Percentiles rank a stretch among this genome's conserved stretches.
Evolutionary conservation across 2,113 vertebrate genomes (phyloP).

Genomic region (Phyllopteryx taeniolatus): DNA sequence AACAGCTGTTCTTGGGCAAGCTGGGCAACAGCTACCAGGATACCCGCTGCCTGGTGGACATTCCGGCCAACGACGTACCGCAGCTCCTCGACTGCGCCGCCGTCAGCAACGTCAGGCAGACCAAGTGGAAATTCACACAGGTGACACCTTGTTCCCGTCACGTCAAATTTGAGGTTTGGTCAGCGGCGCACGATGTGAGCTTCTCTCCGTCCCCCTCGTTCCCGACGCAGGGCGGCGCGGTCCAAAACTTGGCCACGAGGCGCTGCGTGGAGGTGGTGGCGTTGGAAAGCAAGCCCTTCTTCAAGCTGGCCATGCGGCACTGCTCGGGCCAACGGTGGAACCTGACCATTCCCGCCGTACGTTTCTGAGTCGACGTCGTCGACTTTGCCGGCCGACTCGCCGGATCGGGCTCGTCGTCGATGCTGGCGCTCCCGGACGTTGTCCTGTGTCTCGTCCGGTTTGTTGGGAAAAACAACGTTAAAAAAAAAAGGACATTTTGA

Average conservation of each 20-base stretch:
- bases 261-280: constrained; percentile 88
- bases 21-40: constrained; percentile 88
- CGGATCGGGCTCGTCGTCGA: no score
- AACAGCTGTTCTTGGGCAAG: constrained; percentile 85
- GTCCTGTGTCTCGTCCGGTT: no score
- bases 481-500: no score
- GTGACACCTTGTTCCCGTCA: constrained; percentile 53
- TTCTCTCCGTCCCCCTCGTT: neutral
- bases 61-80: constrained; percentile 78
- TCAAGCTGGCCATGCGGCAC: constrained; percentile 85
- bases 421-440: no score
- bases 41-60: constrained; percentile 90
- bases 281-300: constrained; percentile 78
- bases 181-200: neutral
- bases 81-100: constrained; percentile 91
- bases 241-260: constrained; percentile 87
- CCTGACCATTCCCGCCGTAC: constrained; percentile 45
- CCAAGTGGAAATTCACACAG: constrained; percentile 92
- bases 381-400: no score
- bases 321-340: constrained; percentile 93
- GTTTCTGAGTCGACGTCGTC: neutral
- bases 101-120: constrained; percentile 81
- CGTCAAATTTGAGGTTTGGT: no score
- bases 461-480: no score
- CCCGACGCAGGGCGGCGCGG: constrained; percentile 79